Percentiles rank a stretch among this genome's conserved stretches.
Conservation (phyloP, 2,888 invertebrate genomes). For the Drosophila picticornis region DNA sequence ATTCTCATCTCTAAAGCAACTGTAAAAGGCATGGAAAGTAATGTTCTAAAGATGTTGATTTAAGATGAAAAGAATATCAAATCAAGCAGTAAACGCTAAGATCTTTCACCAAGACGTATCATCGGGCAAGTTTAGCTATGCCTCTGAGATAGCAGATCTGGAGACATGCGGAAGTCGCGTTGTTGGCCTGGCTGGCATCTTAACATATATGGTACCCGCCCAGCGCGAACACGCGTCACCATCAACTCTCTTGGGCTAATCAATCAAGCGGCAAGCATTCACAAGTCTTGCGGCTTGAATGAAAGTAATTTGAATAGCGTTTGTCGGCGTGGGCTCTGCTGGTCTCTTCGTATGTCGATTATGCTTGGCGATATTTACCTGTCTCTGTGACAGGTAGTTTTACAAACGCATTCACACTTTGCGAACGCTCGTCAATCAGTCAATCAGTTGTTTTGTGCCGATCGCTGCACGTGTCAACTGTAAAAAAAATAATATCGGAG, state of each 20-base stretch:
- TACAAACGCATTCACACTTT: conserved; percentile 57
- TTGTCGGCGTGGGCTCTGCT: conserved; percentile 51
- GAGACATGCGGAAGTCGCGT: conserved; percentile 52
- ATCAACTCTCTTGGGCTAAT: conserved; percentile 49
- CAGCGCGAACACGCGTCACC: conserved; percentile 39
- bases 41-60: neutral
- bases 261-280: conserved; percentile 67
- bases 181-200: conserved; percentile 7
- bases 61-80: neutral
- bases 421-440: conserved; percentile 36
- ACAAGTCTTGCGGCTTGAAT: conserved; percentile 60
- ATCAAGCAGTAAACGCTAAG: neutral
- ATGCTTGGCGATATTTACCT: conserved; percentile 38
- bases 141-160: conserved; percentile 10
- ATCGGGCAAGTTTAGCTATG: neutral
- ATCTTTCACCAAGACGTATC: neutral
- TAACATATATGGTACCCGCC: conserved; percentile 29
- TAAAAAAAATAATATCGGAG: conserved; percentile 32
- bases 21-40: neutral
- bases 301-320: conserved; percentile 71
- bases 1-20: neutral
- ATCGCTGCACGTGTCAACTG: conserved; percentile 65
- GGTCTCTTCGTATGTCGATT: conserved; percentile 7
- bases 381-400: conserved; percentile 51
- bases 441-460: conserved; percentile 27